Conservation (phyloP, 2,888 invertebrate species). For the Asteroscopus sphinx region DNA sequence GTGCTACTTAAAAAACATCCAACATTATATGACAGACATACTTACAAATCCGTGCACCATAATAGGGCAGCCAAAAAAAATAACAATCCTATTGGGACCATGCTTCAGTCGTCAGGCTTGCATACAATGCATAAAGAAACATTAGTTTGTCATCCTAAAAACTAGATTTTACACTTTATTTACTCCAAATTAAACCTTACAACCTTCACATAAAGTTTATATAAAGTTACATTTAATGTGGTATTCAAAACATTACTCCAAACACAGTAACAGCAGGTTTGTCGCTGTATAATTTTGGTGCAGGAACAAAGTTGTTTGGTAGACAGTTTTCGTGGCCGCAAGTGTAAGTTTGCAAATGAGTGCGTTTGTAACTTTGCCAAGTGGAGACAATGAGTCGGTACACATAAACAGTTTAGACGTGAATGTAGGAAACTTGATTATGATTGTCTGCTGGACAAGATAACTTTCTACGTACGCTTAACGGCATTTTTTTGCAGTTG, state of each 20-base stretch:
- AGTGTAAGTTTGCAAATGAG: conserved; percentile 46
- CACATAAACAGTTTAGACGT: conserved; percentile 64
- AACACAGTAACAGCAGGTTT: conserved; percentile 33
- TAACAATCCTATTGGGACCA: conserved; percentile 56
- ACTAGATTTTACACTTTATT: conserved; percentile 11
- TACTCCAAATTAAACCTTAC: conserved; percentile 44
- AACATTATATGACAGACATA: conserved; percentile 56
- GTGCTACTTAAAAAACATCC: conserved; percentile 53
- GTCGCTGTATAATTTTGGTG: conserved; percentile 31
- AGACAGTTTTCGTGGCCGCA: conserved; percentile 28
- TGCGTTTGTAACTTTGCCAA: conserved; percentile 70
- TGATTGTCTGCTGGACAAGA: conserved; percentile 8
- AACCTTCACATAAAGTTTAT: background rate
- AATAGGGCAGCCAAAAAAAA: conserved; percentile 64
- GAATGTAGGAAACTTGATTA: conserved; percentile 59
- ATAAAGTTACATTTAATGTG: conserved; percentile 27
- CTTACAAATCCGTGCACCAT: conserved; percentile 59
- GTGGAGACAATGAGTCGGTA: conserved; percentile 70
- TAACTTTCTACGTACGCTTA: background rate
- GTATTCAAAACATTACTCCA: conserved; percentile 61
- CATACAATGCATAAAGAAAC: conserved; percentile 72
- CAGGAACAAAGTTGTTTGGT: conserved; percentile 20
- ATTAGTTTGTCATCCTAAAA: conserved; percentile 57
- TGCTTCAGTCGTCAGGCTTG: conserved; percentile 59
- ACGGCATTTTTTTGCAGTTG: too few species aligned